Evolutionary conservation across 2,797 vertebrate species (phyloP).

Genomic region (Argyrosomus regius): DNA sequence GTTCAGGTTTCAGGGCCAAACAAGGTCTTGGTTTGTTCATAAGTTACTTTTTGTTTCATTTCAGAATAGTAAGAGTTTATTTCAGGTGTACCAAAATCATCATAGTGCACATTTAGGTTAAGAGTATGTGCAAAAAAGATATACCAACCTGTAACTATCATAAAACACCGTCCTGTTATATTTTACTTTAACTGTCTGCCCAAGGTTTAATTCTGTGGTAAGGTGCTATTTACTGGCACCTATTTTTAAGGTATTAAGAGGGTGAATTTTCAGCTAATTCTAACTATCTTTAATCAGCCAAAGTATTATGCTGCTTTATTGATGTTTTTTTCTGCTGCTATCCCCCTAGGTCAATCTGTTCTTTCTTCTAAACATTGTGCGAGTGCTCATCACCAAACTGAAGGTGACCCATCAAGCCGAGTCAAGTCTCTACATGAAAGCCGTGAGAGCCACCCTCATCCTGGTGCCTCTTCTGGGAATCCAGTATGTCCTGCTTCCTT

Average conservation of each 20-base stretch:
- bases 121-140: not conserved
- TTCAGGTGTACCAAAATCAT: not conserved
- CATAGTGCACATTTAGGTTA: not conserved
- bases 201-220: not conserved
- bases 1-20: constrained; percentile 4
- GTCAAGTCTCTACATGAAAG: constrained; percentile 98
- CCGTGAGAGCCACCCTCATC: constrained; percentile 96
- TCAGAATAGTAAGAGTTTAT: not conserved
- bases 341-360: constrained; percentile 92
- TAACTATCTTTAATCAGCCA: not conserved
- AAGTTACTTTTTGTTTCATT: not conserved
- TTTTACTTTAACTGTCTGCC: not conserved
- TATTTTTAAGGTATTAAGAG: not conserved
- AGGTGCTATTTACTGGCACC: not conserved
- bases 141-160: not conserved
- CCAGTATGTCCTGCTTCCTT: constrained; percentile 94
- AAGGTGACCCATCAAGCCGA: constrained; percentile 97
- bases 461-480: constrained; percentile 96
- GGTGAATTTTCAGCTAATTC: not conserved
- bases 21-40: not conserved
- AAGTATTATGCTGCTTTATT: not conserved
- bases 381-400: constrained; percentile 97
- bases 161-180: not conserved
- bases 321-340: not conserved
- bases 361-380: constrained; percentile 96